A percentile compares a stretch with the other conserved stretches of the same genome.
These are phyloP conservation scores for Tringa solitaria DNA, from an alignment of 2,113 vertebrate genomes.

Conservation along the genomic window DNA sequence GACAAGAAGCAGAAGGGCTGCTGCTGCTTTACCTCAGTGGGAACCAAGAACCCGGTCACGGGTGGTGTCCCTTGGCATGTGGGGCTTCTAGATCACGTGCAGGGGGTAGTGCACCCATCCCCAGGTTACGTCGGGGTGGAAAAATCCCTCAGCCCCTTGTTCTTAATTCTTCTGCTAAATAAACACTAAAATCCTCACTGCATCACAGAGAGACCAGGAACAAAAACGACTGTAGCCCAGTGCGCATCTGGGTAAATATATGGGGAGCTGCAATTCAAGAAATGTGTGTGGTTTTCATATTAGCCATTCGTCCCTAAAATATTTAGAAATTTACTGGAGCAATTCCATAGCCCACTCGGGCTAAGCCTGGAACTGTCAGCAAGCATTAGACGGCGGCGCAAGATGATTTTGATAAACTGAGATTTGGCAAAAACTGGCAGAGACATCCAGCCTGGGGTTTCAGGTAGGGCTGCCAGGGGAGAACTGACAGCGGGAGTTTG, in stretches of 20 bases:
- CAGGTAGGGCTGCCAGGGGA: neutral
- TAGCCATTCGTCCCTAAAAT: neutral
- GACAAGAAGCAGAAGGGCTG: neutral
- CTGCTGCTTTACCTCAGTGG: neutral
- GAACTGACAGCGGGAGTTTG: neutral
- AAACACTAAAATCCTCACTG: neutral
- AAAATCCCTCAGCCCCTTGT: neutral
- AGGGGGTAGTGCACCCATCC: neutral
- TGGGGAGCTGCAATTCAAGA: neutral
- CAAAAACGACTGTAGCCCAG: neutral
- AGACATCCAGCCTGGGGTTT: neutral
- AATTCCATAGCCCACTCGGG: neutral
- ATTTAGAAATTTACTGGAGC: neutral
- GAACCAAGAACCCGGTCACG: accelerated
- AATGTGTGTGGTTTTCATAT: neutral
- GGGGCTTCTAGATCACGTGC: neutral
- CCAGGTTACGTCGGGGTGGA: accelerated
- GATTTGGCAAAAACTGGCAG: neutral
- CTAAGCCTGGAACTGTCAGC: neutral
- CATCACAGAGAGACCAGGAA: neutral
- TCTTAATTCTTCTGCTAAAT: neutral
- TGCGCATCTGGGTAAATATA: neutral
- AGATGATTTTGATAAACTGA: neutral
- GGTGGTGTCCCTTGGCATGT: neutral
- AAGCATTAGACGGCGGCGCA: neutral